Conservation (phyloP, 2,888 invertebrate genomes). For the Suillia variegata region DNA sequence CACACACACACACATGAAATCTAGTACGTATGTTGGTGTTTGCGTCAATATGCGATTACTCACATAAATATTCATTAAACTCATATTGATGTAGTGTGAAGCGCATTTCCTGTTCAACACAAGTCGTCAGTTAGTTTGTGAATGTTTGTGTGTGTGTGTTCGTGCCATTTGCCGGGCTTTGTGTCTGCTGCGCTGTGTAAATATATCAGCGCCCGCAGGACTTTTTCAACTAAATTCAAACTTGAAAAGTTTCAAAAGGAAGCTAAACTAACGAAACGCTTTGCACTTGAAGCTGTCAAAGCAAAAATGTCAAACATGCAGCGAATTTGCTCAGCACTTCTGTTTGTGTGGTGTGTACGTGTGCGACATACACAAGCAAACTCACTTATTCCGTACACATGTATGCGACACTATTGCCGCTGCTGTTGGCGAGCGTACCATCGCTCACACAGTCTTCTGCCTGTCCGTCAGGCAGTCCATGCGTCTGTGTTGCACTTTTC, state of each 20-base stretch:
- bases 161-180: neutral
- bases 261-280: neutral
- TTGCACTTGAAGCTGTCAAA: slow-evolving; percentile 49
- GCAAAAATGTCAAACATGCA: slow-evolving; percentile 51
- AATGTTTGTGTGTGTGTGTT: neutral
- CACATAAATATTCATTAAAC: slow-evolving; percentile 1
- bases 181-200: neutral
- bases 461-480: slow-evolving; percentile 1
- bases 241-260: neutral
- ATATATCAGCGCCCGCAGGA: neutral
- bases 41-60: neutral
- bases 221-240: neutral
- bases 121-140: neutral
- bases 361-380: neutral
- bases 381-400: neutral
- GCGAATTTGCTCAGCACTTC: slow-evolving; percentile 21
- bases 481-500: neutral
- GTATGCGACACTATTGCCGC: too few species aligned
- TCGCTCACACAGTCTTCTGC: too few species aligned
- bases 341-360: neutral
- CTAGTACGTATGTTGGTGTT: too few species aligned
- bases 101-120: neutral
- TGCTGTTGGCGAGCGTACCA: too few species aligned
- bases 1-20: too few species aligned
- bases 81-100: slow-evolving; percentile 1